A percentile compares a stretch with the other conserved stretches of the same genome.
Conservation (phyloP, 2,797 vertebrate genomes). For the Acrocephalus scirpaceus region DNA sequence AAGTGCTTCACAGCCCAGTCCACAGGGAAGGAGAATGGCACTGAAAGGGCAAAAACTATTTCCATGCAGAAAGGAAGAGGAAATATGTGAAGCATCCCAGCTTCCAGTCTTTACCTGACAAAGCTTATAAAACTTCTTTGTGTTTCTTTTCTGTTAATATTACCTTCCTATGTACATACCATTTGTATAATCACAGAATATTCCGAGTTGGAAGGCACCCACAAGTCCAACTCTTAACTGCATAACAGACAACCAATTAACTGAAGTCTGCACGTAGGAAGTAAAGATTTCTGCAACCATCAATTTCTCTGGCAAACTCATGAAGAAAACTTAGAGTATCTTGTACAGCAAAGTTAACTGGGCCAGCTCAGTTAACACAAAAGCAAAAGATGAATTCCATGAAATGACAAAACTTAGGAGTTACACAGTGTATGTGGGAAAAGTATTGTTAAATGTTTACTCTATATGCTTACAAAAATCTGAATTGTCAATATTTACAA, state of each 20-base stretch:
- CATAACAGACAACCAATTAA: not conserved
- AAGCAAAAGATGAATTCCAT: not conserved
- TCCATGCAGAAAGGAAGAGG: not conserved
- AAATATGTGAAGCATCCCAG: not conserved
- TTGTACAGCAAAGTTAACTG: not conserved
- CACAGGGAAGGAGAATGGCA: not conserved
- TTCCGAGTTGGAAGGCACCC: not conserved
- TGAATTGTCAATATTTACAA: not conserved
- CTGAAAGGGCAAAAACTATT: not conserved
- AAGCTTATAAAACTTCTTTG: not conserved
- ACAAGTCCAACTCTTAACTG: not conserved
- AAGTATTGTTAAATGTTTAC: not conserved
- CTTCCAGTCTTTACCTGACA: not conserved
- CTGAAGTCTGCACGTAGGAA: fast-evolving
- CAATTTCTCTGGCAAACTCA: not conserved
- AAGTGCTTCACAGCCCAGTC: not conserved
- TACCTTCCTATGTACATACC: not conserved
- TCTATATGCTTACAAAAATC: not conserved
- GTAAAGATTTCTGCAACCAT: not conserved
- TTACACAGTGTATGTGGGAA: not conserved
- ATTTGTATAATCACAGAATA: not conserved
- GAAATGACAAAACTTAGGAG: not conserved
- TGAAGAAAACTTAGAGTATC: not conserved
- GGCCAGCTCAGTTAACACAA: not conserved
- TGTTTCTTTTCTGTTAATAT: not conserved